Evolutionary conservation across 2,797 vertebrate genomes (phyloP), one percentile per base, ranked within the genome.

Genomic region (Helostoma temminkii): DNA sequence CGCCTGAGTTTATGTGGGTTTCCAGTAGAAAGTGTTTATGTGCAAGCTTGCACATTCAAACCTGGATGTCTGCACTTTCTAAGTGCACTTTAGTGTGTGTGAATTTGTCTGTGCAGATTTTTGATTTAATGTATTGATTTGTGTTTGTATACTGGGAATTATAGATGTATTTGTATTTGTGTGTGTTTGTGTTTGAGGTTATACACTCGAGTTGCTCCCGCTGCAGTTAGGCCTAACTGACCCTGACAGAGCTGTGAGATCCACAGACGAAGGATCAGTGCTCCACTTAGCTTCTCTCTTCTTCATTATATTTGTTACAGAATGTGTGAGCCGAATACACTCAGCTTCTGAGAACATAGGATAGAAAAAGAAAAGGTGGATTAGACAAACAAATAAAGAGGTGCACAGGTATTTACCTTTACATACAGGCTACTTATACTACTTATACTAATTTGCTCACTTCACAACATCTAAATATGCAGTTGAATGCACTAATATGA

Each of bases 221-320:
- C 70, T 68, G 71, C 72, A 74, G 45, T 71, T 26, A 37, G 63
- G 68, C 53, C 74, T 80, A 79, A 81, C 65, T 75, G 75, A 80
- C 78, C 76, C 70, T 72, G 83, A 83, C 65, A 70, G 82, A 88
- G 79, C 74, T 78, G 72, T n/a, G 42, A 74, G 84, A 77, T 67
- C 39, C 37, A 66, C 57, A 47, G 64, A 47, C 48, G 48, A 26
- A 53, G 46, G 68, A 67, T 55, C n/a, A n/a, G n/a, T n/a, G n/a
- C n/a, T 26, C 52, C 16, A 36, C 76, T 76, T 69, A 19, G 56
- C 65, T 66, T 25, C 52, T 55, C 57, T 8, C 3, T 2, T 34
- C 6, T 11, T 85, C 57, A 81, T 81, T 81, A 67, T 66, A 63
- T 53, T 81, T 26, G 62, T 68, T 57, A 55, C 66, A 18, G 59